Evolutionary conservation across 2,797 vertebrate genomes (phyloP).

Genomic region (Gobionotothen gibberifrons): DNA sequence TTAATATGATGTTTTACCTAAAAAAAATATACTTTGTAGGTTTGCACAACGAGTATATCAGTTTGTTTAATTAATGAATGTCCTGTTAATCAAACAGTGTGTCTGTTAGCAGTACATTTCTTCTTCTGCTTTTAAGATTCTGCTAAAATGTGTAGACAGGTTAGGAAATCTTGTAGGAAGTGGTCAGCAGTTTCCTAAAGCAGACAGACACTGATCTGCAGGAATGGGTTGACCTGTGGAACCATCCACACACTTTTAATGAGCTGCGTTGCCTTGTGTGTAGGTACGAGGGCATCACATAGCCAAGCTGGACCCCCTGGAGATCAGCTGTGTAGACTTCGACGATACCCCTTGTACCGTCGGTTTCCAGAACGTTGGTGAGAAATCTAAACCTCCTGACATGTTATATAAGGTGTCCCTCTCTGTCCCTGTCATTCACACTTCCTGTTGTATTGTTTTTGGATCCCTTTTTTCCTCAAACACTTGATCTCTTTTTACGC

Average conservation of each 20-base stretch:
- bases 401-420: background rate
- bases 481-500: background rate
- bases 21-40: background rate
- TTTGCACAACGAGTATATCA: background rate
- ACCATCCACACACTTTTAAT: background rate
- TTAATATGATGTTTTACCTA: too few relatives aligned
- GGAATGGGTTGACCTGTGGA: background rate
- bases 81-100: background rate
- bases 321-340: constrained; percentile 97
- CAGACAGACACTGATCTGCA: background rate
- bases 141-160: background rate
- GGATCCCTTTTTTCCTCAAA: background rate
- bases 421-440: background rate
- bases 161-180: constrained; percentile 17
- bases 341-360: constrained; percentile 91
- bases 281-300: constrained; percentile 93
- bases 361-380: constrained; percentile 91
- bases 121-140: too few relatives aligned
- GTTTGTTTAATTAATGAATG: background rate
- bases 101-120: background rate
- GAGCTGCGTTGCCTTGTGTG: constrained; percentile 31
- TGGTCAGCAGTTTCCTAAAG: constrained; percentile 19
- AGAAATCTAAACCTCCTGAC: constrained; percentile 66
- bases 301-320: constrained; percentile 95
- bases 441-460: constrained; percentile 14